Base-by-base conservation (phyloP, 2,888 invertebrate genomes). In the Epistrophe grossulariae region DNA sequence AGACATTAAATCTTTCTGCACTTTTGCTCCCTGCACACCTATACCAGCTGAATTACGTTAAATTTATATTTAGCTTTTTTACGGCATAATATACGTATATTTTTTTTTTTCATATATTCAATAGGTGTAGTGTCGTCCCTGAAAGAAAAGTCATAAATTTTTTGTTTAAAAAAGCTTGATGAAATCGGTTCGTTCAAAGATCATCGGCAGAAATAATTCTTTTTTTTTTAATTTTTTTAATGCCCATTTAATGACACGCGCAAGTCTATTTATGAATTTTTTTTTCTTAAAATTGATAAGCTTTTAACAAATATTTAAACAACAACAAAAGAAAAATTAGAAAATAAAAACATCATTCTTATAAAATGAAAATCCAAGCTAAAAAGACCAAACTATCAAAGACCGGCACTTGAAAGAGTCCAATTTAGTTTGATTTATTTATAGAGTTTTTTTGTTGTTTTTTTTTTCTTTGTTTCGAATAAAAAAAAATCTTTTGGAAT, bases 211-310 rank as follows among this genome's bases (percentile, higher is more conserved):
- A 60, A 60, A 68, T 78, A 70, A 59, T 78, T 78, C 50, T 68
- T 28, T 24, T 28, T 35, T 50, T 57, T 38, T 38, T 13, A 43
- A 19, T 24, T 28, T 35, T 50, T 57, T 38, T 38, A n/a, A 43
- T 60, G 80, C 66, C 60, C 52, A 66, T 40, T 66, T n/a, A 70
- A 59, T 40, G 83, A 84, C 83, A 84, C 83, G 79, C 79, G 83
- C 74, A 24, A 11, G 43, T 79, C 73, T 83, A 70, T 83, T 83
- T 79, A 79, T 74, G 68, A 24, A 24, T 66, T 55, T 31, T 8
- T n/a, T 55, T 55, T 31, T 31, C 52, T 55, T 28, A 8, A 5
- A 62, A 52, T 35, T n/a, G 19, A n/a, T 35, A 15, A 35, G 28
- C 45, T 68, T 57, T 19, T 10, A 66, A n/a, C 15, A 73, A 72